Base-by-base conservation (phyloP, 2,888 invertebrate species). In the Brachypalpus laphriformis region DNA sequence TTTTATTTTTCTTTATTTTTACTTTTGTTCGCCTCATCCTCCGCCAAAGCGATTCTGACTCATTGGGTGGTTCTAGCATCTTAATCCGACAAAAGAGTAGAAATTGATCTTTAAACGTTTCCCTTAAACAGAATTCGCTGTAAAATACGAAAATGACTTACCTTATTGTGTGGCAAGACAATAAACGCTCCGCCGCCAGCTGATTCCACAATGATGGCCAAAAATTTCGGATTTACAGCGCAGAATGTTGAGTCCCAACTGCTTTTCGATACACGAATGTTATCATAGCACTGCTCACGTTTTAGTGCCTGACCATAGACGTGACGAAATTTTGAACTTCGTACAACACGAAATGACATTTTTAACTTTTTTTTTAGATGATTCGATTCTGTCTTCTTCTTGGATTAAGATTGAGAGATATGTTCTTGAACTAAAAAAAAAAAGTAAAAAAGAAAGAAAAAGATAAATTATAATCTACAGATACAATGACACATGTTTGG, bases 241-340 rank as follows among this genome's bases (percentile, higher is more conserved):
- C 98, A 99, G 93, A 99, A 99, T 88, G 98, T 98, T 87, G 98
- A 98, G 92, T 99, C 99, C 97, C 99, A 99, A 68, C 98, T 98
- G 91, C 98, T 98, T 92, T 98, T 98, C 87, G 98, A 98, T 87
- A 99, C 98, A 91, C 98, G 94, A 90, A 99, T 96, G 93, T 98
- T 98, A 93, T 99, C 99, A 93, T 98, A 99, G 93, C 98, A 98
- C 93, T 98, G 97, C 92, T 99, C 98, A 92, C 98, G 95, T 93
- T 98, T 98, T 89, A 97, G 93, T 89, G 97, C 95, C 91, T 97
- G 96, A 85, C 92, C 92, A 91, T 95, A 96, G 91, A 99, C 98
- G 94, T 99, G 99, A 92, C 98, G 97, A 94, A 98, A 99, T 94
- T 99, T 99, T 92, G 98, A 98, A 93, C 96, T 97, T 93, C 98